phyloP scores from a whole-genome alignment of 2,797 vertebrate species.

The Podarcis lilfordi region DNA sequence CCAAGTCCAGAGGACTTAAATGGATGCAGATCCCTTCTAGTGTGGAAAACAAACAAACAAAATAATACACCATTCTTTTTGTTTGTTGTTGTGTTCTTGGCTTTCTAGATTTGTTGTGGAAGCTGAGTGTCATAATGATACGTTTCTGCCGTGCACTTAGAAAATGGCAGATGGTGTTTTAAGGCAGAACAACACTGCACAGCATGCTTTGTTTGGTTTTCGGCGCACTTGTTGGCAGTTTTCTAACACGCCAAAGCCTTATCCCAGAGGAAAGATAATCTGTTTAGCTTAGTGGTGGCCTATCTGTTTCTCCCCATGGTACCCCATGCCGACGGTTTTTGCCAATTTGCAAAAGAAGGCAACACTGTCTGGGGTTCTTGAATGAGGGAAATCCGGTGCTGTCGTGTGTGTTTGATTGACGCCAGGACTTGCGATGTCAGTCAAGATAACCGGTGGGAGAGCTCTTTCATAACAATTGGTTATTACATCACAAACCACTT shows the following conservation, averaged over 20 bases:
- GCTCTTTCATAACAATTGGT: not conserved
- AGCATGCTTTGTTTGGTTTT: slow-evolving; percentile 50
- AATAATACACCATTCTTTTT: not conserved
- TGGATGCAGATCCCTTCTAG: not conserved
- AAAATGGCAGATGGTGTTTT: slow-evolving; percentile 48
- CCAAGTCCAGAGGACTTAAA: not conserved
- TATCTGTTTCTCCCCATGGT: not conserved
- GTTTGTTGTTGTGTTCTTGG: not conserved
- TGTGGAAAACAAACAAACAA: not conserved
- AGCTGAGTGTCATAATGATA: slow-evolving; percentile 1
- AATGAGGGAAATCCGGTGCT: not conserved
- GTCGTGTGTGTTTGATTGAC: not conserved
- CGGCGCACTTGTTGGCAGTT: slow-evolving; percentile 51
- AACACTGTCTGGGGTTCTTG: not conserved
- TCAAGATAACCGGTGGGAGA: not conserved
- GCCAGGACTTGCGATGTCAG: not conserved
- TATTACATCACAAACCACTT: no score
- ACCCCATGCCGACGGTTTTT: not conserved
- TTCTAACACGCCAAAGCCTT: slow-evolving; percentile 37
- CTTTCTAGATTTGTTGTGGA: slow-evolving; percentile 8
- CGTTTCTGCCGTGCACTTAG: slow-evolving; percentile 1
- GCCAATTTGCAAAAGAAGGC: not conserved
- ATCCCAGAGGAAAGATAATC: slow-evolving; percentile 48
- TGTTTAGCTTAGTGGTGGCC: slow-evolving; percentile 14
- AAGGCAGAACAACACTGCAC: slow-evolving; percentile 45